Conservation (phyloP, 1,140 invertebrate genomes). For the Himalopsyche phryganea region DNA sequence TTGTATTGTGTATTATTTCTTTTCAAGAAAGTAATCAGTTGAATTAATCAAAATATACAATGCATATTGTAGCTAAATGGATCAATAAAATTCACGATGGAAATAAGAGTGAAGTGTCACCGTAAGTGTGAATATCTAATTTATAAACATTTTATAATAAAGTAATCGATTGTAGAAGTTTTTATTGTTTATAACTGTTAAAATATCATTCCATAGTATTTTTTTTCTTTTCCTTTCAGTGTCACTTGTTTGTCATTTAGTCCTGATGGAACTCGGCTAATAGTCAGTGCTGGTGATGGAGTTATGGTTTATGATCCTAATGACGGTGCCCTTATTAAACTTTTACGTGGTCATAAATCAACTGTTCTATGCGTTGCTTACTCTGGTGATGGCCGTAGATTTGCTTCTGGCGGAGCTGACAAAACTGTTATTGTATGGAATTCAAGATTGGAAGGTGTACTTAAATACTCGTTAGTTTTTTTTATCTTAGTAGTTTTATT, state of each 20-base stretch:
- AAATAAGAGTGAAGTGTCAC: too few relatives aligned
- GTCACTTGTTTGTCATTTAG: slow-evolving; percentile 45
- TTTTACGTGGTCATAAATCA: slow-evolving; percentile 94
- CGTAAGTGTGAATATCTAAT: too few relatives aligned
- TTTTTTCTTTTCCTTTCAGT: too few relatives aligned
- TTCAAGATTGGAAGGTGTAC: slow-evolving; percentile 89
- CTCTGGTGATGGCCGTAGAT: slow-evolving; percentile 91
- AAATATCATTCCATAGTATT: too few relatives aligned
- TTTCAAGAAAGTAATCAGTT: too few relatives aligned
- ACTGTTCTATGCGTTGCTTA: slow-evolving; percentile 91
- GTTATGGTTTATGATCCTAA: slow-evolving; percentile 91
- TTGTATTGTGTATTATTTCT: too few relatives aligned
- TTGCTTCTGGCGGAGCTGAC: slow-evolving; percentile 95
- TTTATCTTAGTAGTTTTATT: not conserved
- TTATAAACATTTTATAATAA: too few relatives aligned
- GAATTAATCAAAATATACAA: too few relatives aligned
- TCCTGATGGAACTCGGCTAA: slow-evolving; percentile 89
- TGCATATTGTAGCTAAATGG: too few relatives aligned
- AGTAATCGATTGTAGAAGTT: too few relatives aligned
- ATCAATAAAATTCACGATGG: too few relatives aligned
- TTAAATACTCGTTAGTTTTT: slow-evolving; percentile 89
- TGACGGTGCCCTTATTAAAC: slow-evolving; percentile 87
- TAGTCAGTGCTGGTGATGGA: slow-evolving; percentile 89
- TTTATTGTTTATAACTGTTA: too few relatives aligned
- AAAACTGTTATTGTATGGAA: slow-evolving; percentile 99